Conservation (phyloP, 2,113 vertebrate species). For the Lycaon pictus region DNA sequence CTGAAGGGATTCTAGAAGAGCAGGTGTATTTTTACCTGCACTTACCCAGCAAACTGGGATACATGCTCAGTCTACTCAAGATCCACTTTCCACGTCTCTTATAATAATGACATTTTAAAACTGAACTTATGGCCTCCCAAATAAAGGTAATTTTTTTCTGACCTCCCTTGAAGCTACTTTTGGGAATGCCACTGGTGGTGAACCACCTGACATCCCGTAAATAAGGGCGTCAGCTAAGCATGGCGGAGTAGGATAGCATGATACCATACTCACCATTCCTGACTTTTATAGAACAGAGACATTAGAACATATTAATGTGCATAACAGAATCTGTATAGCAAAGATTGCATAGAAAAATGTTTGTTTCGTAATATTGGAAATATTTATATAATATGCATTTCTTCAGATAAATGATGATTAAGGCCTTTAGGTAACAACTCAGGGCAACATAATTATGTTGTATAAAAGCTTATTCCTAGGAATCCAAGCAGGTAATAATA, state of each 20-base stretch:
- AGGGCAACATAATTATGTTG: not conserved
- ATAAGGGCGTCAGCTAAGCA: not conserved
- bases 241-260: not conserved
- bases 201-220: not conserved
- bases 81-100: not conserved
- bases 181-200: not conserved
- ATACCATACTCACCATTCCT: not conserved
- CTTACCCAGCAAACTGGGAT: not conserved
- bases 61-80: not conserved
- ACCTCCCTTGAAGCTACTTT: not conserved
- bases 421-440: not conserved
- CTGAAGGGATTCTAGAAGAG: not conserved
- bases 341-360: not conserved
- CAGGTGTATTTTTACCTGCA: not conserved
- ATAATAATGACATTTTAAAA: not conserved
- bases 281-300: not conserved
- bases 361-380: not conserved
- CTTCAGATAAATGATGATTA: not conserved
- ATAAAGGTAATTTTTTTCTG: not conserved
- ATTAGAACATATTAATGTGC: not conserved
- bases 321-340: not conserved
- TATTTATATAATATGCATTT: not conserved
- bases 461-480: not conserved
- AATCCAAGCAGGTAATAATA: not conserved
- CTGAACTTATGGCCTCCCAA: not conserved